A percentile compares a stretch with the other conserved stretches of the same genome.
phyloP scores from a whole-genome alignment of 1,140 invertebrate species.

The Cherax destructor region DNA sequence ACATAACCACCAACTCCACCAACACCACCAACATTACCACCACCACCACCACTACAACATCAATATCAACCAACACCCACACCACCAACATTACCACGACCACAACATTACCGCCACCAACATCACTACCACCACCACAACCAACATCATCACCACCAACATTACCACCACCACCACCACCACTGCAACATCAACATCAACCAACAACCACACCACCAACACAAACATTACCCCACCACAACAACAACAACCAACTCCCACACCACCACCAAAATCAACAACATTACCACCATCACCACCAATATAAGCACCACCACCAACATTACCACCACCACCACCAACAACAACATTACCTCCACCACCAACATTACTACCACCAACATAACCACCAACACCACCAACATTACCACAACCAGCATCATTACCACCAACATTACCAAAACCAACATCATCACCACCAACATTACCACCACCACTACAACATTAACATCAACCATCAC shows the following conservation, averaged over 20 bases:
- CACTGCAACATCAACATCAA: neutral
- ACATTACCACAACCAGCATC: neutral
- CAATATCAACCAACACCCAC: too few relatives aligned
- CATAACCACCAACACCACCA: too few relatives aligned
- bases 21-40: too few relatives aligned
- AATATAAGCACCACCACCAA: too few relatives aligned
- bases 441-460: neutral
- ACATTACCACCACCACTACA: neutral
- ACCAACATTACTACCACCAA: too few relatives aligned
- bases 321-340: neutral
- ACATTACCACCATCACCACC: too few relatives aligned
- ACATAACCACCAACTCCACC: neutral
- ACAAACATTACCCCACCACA: too few relatives aligned
- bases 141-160: neutral
- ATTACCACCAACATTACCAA: neutral
- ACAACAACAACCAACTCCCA: neutral
- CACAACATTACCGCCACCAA: neutral
- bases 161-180: neutral
- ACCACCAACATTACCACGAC: neutral
- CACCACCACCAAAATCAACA: neutral
- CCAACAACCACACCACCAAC: neutral
- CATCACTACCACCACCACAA: neutral
- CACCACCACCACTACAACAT: neutral
- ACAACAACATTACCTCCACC: too few relatives aligned
- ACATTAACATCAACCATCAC: neutral